Evolutionary conservation across 2,888 invertebrate species (phyloP), one percentile per base, ranked within the genome.

Genomic region (Acanthoscelides obtectus): DNA sequence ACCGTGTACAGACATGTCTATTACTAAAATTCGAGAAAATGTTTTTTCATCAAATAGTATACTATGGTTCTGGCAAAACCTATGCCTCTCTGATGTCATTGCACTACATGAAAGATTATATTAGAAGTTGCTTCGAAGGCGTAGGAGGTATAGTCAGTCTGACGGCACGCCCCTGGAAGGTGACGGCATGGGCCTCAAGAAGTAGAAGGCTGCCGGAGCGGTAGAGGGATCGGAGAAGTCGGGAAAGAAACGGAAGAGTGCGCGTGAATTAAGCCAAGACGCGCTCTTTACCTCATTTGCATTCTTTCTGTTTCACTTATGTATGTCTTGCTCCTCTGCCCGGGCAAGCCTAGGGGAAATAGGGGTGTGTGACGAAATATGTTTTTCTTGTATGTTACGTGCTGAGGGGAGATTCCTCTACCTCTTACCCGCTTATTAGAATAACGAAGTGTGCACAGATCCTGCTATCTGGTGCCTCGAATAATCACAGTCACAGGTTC

Each of bases 171-270:
- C 12, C 45, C 45, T 45, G 45, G 45, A 45, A 45, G 45, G 12
- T 12, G 45, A 1, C 45, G 45, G 45, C 45, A 12, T 45, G 45
- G 45, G 45, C 45, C 45, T 45, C 12, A 45, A 45, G 45, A 17
- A 45, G 75, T 76, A 76, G 77, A 75, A 77, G 76, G 78, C 77
- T 75, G 77, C 71, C 74, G 75, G 69, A 76, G 70, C 77, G 76
- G 77, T 72, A 75, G 75, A 70, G 76, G 70, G 83, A 77, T 76
- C 77, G 78, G 77, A 78, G 75, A 77, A 74, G 79, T 75, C 72
- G 75, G 79, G 84, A 86, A 86, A 86, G 86, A 85, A 86, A 85
- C 83, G 84, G 84, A 85, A 85, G 84, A 85, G 84, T 84, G 83
- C 84, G 84, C 84, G 83, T 81, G 85, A 85, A 85, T 85, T 85